Conservation (phyloP, 2,888 invertebrate genomes). For the Mactromeris polynyma region DNA sequence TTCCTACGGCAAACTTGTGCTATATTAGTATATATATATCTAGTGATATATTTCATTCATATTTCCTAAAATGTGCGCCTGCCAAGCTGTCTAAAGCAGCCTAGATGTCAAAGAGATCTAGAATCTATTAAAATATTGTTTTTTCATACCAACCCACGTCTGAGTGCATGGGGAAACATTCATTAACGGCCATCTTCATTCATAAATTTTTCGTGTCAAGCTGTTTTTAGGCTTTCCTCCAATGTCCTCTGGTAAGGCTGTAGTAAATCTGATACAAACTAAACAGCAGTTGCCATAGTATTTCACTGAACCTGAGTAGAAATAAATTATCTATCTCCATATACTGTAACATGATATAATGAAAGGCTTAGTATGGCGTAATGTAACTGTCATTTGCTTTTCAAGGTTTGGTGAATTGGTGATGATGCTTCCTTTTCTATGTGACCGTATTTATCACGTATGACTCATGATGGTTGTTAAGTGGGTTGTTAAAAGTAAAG, state of each 20-base stretch:
- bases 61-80: neutral
- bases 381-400: constrained; percentile 3
- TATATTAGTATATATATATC: neutral
- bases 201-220: constrained; percentile 2
- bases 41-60: neutral
- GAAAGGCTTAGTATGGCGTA: neutral
- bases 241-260: neutral
- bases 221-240: neutral
- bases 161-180: neutral
- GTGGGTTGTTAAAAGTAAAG: constrained; percentile 1
- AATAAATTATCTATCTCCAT: constrained; percentile 8
- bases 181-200: constrained; percentile 1
- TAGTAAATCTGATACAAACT: neutral
- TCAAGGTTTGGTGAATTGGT: neutral
- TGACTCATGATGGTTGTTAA: neutral
- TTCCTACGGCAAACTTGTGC: neutral
- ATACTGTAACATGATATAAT: neutral
- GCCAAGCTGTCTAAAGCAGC: neutral
- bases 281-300: neutral
- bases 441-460: neutral
- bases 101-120: neutral
- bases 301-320: neutral
- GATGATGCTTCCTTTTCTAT: neutral
- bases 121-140: neutral
- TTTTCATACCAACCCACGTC: neutral